phyloP scores from a whole-genome alignment of 2,888 invertebrate genomes.

The Megastigmus dorsalis region DNA sequence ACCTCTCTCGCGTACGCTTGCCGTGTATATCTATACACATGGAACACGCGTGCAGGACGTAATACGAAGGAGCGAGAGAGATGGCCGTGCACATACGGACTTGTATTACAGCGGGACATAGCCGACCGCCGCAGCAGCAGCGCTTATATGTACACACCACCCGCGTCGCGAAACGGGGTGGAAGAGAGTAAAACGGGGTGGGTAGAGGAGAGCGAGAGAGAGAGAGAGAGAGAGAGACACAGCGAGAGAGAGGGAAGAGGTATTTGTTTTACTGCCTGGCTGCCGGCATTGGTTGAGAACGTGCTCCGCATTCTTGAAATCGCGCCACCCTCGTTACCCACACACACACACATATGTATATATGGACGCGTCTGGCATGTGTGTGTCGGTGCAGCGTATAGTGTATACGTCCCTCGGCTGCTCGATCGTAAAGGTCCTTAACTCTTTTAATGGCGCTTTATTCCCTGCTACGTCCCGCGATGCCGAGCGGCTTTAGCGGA shows the following conservation, averaged over 20 bases:
- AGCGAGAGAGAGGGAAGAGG: conserved; percentile 62
- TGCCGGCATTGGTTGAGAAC: conserved; percentile 74
- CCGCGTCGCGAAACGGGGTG: too few relatives aligned
- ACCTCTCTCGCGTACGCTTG: too few relatives aligned
- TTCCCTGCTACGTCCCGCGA: conserved; percentile 6
- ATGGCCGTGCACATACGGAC: not conserved
- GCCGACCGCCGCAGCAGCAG: too few relatives aligned
- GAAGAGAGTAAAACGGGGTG: too few relatives aligned
- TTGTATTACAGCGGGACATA: conserved; percentile 36
- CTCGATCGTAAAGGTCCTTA: conserved; percentile 66
- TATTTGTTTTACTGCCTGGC: conserved; percentile 74
- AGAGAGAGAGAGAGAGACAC: conserved; percentile 43
- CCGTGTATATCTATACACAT: too few relatives aligned
- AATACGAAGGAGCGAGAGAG: not conserved
- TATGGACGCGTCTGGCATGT: conserved; percentile 50
- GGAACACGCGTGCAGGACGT: too few relatives aligned
- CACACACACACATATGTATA: too few relatives aligned
- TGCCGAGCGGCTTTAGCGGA: not conserved
- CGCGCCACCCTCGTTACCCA: conserved; percentile 71
- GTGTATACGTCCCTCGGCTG: not conserved
- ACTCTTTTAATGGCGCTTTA: conserved; percentile 66
- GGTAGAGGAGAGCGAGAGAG: conserved; percentile 37
- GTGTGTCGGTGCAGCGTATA: not conserved
- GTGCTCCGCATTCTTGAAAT: conserved; percentile 74
- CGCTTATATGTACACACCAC: too few relatives aligned